Evolutionary conservation across 2,888 invertebrate genomes (phyloP).

Genomic region (Hirtodrosophila cameraria): DNA sequence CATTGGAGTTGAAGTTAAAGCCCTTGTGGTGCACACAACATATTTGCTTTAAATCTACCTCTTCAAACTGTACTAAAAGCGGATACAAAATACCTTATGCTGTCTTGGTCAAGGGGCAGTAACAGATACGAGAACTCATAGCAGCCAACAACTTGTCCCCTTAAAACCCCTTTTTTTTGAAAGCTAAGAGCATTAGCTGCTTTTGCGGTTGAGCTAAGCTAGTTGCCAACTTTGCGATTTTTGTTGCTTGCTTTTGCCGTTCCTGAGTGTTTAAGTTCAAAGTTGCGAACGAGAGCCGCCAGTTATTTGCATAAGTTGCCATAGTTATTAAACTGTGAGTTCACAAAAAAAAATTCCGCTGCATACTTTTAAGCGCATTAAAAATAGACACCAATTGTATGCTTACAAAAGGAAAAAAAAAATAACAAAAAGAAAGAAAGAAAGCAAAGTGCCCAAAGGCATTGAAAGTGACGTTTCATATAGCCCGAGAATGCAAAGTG

Average conservation of each 20-base stretch:
- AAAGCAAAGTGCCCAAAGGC: constrained; percentile 5
- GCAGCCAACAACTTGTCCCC: constrained; percentile 9
- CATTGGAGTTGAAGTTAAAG: constrained; percentile 25
- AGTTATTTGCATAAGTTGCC: constrained; percentile 77
- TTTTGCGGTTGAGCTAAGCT: constrained; percentile 58
- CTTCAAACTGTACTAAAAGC: constrained; percentile 3
- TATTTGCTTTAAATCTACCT: constrained; percentile 17
- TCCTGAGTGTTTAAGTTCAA: constrained; percentile 52
- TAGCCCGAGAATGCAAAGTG: constrained; percentile 16
- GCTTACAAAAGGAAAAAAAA: not conserved
- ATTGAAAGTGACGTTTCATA: constrained; percentile 1
- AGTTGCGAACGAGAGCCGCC: constrained; percentile 60
- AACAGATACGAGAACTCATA: constrained; percentile 13
- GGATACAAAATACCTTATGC: constrained; percentile 29
- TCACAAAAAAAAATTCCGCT: constrained; percentile 38
- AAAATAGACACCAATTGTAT: constrained; percentile 34
- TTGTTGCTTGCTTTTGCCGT: constrained; percentile 7
- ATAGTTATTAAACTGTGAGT: constrained; percentile 65
- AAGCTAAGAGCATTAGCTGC: constrained; percentile 67
- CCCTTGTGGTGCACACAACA: constrained; percentile 10
- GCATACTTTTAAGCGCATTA: constrained; percentile 76
- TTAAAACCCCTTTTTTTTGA: not conserved
- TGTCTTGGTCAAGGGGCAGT: constrained; percentile 29
- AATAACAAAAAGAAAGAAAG: not conserved
- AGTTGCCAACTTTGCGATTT: constrained; percentile 40